Evolutionary conservation across 2,113 vertebrate species (phyloP), one percentile per base, ranked within the genome.

Genomic region (Pomatorhinus ruficollis): DNA sequence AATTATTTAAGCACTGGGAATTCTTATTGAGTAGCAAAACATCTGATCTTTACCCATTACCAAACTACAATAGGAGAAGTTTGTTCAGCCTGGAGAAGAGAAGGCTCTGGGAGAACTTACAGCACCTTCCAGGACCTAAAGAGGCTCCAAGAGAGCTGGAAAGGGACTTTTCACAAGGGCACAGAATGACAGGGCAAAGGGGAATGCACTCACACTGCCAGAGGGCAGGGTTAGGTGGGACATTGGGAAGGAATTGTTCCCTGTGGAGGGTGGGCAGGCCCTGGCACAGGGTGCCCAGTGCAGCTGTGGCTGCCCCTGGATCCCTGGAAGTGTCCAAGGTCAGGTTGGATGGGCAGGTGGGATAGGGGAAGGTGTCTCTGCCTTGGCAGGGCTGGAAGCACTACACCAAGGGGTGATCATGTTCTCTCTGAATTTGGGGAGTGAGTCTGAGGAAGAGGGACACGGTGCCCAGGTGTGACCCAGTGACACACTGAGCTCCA

Each of bases 341-440:
- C 54, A 49, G 54, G 70, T 0, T 61, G 40, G 61, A 40, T 0
- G 1, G 37, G 45, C 23, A 2, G 9, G 33, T 60, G 78, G 61
- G 54, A 3, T 1, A 4, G 61, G 60, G 70, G 17, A 9, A 83
- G 40, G 30, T 57, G 31, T 81, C 68, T 57, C 50, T 72, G 75
- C 31, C 35, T 5, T 31, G 66, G 65, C 39, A 69, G 44, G 70
- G 61, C 14, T 74, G 60, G 37, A n/a, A 68, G 1, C 53, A n/a
- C n/a, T 12, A 1, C 60, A 28, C 12, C 54, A 22, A 5, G 14
- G 78, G 45, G 19, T 61, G 7, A 24, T 54, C 11, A 1, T 0
- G 8, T 25, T 82, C 64, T 35, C 66, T n/a, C 59, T 42, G 30
- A 15, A 8, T 6, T 0, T 27, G 45, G 13, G 22, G 54, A 74